These are phyloP conservation scores for Dromas ardeola DNA, from an alignment of 2,113 vertebrate genomes.

Conservation along the genomic window DNA sequence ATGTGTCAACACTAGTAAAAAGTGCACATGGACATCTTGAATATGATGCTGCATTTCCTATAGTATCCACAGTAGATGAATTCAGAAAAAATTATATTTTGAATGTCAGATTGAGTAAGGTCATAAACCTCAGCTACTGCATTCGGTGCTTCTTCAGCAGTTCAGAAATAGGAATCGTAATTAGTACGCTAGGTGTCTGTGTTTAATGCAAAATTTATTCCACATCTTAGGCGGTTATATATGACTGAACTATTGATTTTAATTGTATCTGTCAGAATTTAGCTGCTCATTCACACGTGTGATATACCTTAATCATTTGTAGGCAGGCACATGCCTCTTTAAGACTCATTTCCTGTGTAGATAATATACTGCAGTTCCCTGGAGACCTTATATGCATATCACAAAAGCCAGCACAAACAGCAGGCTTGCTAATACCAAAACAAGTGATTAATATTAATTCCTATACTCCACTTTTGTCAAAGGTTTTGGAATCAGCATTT, in stretches of 20 bases:
- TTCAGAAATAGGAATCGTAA: background rate
- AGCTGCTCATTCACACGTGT: background rate
- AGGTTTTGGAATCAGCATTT: constrained; percentile 44
- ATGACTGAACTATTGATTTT: constrained; percentile 33
- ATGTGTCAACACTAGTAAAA: background rate
- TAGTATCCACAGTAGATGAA: background rate
- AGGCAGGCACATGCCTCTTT: constrained; percentile 21
- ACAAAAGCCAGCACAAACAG: constrained; percentile 63
- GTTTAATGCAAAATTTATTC: background rate
- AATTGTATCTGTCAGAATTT: constrained; percentile 44
- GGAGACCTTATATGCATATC: constrained; percentile 55
- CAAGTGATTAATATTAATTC: constrained; percentile 75
- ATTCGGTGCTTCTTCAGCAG: background rate
- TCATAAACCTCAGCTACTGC: background rate
- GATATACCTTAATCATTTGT: constrained; percentile 12
- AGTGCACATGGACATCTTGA: background rate
- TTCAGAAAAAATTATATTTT: background rate
- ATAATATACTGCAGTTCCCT: constrained; percentile 17
- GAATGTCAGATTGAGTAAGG: background rate
- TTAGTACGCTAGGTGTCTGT: background rate
- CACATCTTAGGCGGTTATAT: background rate
- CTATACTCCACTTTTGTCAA: constrained; percentile 33
- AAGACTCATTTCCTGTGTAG: constrained; percentile 32
- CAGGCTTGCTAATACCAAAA: constrained; percentile 60
- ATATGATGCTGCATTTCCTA: background rate